Evolutionary conservation across 1,140 invertebrate genomes (phyloP).

Genomic region (Subanguina moxae): DNA sequence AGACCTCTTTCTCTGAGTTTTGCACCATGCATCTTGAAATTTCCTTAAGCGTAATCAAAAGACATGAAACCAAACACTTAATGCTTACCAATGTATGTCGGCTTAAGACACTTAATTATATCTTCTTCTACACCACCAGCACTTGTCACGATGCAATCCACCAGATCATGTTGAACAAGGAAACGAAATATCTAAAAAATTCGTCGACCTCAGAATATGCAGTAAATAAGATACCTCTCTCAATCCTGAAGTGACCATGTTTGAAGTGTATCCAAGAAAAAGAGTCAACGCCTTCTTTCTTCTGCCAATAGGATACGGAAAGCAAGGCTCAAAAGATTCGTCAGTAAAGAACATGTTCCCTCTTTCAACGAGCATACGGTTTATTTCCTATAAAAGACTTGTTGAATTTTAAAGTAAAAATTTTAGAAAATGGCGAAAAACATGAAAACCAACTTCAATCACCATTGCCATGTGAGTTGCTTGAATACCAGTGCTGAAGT

Average conservation of each 20-base stretch:
- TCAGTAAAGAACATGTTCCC: conserved; percentile 26
- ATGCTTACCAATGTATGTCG: conserved; percentile 83
- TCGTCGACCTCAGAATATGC: too few species aligned
- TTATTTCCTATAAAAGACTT: conserved; percentile 47
- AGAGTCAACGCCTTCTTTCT: conserved; percentile 82
- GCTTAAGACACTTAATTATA: conserved; percentile 93
- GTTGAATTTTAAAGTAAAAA: too few species aligned
- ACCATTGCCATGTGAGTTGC: conserved; percentile 88
- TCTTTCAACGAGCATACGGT: conserved; percentile 51
- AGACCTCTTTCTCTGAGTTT: conserved; percentile 78
- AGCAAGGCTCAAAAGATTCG: conserved; percentile 24
- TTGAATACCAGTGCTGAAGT: conserved; percentile 82
- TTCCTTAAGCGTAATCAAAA: conserved; percentile 31
- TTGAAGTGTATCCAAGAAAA: conserved; percentile 95
- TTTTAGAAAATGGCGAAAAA: conserved; percentile 11
- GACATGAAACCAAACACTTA: conserved; percentile 5
- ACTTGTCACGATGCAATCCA: conserved; percentile 94
- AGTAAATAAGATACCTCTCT: conserved; percentile 69
- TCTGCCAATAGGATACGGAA: conserved; percentile 64
- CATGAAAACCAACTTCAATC: conserved; percentile 64
- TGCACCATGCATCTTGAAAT: conserved; percentile 60
- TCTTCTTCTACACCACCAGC: conserved; percentile 98
- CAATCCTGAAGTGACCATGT: conserved; percentile 89
- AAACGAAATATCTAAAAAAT: conserved; percentile 63
- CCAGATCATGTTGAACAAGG: conserved; percentile 81